Percentiles rank a stretch among this genome's conserved stretches.
phyloP scores from a whole-genome alignment of 2,797 vertebrate species.

The Onychomys leucogaster region DNA sequence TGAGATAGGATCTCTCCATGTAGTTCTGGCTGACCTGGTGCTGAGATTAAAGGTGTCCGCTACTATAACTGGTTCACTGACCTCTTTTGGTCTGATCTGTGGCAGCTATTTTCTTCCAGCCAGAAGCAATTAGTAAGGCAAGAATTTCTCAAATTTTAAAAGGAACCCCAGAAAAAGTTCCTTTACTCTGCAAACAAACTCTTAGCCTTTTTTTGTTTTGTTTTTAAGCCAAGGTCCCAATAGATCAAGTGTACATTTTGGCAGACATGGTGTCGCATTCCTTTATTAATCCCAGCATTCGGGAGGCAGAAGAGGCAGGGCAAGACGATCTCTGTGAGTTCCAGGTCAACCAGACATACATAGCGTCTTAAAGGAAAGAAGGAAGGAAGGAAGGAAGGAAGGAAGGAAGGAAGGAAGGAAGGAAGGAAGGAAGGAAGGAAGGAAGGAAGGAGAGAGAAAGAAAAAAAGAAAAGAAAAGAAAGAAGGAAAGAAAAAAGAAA shows the following conservation, averaged over 20 bases:
- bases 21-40: background rate
- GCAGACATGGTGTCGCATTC: background rate
- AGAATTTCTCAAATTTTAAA: conserved; percentile 33
- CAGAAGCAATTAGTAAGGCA: conserved; percentile 19
- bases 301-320: background rate
- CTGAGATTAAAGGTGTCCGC: background rate
- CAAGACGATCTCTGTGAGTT: background rate
- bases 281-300: background rate
- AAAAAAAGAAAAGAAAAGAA: background rate
- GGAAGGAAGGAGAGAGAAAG: no score
- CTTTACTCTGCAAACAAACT: background rate
- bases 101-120: background rate
- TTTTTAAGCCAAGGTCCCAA: background rate
- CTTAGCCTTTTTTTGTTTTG: background rate
- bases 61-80: background rate
- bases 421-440: background rate
- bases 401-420: background rate
- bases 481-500: no score
- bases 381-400: background rate
- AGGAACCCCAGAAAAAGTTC: background rate
- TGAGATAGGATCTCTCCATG: background rate
- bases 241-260: background rate
- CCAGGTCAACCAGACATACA: background rate
- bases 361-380: background rate
- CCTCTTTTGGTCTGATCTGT: background rate